Conservation (phyloP, 2,797 vertebrate species). For the Gymnopithys bicolor region DNA sequence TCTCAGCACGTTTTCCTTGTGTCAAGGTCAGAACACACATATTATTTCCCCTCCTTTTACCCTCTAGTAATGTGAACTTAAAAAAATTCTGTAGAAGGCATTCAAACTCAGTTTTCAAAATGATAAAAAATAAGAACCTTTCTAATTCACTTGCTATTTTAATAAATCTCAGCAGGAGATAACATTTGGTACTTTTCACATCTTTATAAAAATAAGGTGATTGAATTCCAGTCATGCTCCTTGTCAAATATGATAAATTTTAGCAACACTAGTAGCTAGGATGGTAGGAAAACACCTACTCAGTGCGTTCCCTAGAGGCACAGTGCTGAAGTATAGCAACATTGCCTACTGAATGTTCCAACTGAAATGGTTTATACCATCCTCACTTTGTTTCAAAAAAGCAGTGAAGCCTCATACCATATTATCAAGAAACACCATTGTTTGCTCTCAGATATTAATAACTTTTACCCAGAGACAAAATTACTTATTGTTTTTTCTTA, state of each 20-base stretch:
- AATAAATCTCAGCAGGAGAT: neutral
- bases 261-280: neutral
- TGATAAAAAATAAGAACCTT: neutral
- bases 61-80: neutral
- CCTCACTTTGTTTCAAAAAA: neutral
- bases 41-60: neutral
- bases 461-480: neutral
- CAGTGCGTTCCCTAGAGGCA: neutral
- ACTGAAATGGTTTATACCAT: neutral
- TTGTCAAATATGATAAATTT: neutral
- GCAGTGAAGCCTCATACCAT: neutral
- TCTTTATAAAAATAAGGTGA: neutral
- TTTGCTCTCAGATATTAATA: neutral
- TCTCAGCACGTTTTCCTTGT: neutral
- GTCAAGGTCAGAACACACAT: neutral
- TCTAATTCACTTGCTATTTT: neutral
- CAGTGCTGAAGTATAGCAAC: neutral
- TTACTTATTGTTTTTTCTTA: neutral
- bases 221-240: neutral
- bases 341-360: neutral
- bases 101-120: neutral
- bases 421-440: neutral
- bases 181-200: neutral
- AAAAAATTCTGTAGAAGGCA: neutral
- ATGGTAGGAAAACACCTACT: slow-evolving; percentile 1